Conservation (phyloP, 23 tunicate genomes). For the Pegea sp. region DNA sequence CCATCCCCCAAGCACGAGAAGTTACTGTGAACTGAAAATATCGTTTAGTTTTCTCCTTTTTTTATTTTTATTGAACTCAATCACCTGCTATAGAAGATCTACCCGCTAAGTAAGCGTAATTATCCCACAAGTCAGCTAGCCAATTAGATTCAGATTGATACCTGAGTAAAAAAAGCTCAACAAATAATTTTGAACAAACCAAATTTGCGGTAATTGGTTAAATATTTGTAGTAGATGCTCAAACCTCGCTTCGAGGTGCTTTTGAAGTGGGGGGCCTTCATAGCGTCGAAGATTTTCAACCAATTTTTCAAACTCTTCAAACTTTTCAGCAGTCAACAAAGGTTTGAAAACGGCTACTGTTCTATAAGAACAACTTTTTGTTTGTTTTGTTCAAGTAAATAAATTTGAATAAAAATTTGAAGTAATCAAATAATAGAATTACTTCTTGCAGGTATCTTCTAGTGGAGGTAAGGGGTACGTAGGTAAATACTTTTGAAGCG, state of each 20-base stretch:
- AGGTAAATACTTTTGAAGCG: conserved; percentile 48
- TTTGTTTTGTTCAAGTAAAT: neutral
- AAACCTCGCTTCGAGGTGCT: conserved; percentile 33
- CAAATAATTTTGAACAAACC: neutral
- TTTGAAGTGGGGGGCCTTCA: conserved; percentile 60
- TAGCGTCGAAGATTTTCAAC: conserved; percentile 19
- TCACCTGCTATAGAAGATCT: conserved; percentile 47
- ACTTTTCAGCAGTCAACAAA: conserved; percentile 33
- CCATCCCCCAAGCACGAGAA: conserved; percentile 21
- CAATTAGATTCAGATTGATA: conserved; percentile 52
- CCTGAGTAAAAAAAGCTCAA: conserved; percentile 12
- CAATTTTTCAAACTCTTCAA: conserved; percentile 6
- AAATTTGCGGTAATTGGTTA: neutral
- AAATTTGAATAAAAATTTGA: neutral
- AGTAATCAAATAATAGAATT: neutral
- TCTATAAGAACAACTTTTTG: conserved; percentile 5
- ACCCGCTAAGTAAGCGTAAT: conserved; percentile 55
- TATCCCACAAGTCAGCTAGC: conserved; percentile 72
- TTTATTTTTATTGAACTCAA: neutral
- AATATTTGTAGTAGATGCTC: neutral
- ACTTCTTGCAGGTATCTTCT: conserved; percentile 71
- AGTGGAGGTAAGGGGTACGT: conserved; percentile 57
- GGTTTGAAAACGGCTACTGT: conserved; percentile 54
- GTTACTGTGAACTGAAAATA: conserved; percentile 25
- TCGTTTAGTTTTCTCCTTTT: neutral